Evolutionary conservation across 2,888 invertebrate genomes (phyloP), one percentile per base, ranked within the genome.

Genomic region (Macrophya annulata): DNA sequence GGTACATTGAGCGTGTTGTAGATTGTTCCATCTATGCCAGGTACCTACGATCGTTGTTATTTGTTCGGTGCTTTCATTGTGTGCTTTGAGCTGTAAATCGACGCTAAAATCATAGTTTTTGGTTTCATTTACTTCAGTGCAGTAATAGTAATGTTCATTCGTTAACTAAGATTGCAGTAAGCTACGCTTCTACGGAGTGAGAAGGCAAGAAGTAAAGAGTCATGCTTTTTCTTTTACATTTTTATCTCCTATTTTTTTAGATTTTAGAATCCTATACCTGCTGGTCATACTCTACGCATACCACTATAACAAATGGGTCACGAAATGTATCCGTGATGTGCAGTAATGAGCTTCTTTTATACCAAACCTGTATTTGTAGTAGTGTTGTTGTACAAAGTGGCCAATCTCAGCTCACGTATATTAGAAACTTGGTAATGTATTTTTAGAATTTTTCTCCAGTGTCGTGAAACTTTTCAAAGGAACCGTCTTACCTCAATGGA

Each of bases 1-100:
- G 68, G 68, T 68, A 68, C 68, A 68, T 68, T 17, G 68, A 37
- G 68, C 68, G 68, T 68, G 68, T 74, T 74, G 74, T 45, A 45
- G 45, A 74, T 45, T 74, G 45, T 74, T 74, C 43, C n/a, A 74
- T 74, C 74, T 10, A 74, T 21, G 45, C 74, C 43, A 74, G 45
- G 43, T 74, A 74, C n/a, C 45, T 21, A 21, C 74, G 25, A 74
- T 45, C 74, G 25, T 74, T 10, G 45, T 74, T 45, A n/a, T 74
- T 74, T 74, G 74, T 74, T 21, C 45, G 15, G 21, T 43, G n/a
- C 45, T 74, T 74, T 21, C 74, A 74, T 74, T 45, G 74, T 45
- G 45, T 45, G 17, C 10, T 74, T 45, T 9, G 12, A 43, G 45
- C 45, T 45, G 74, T 12, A 74, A 45, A 45, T 74, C 74, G 21